Evolutionary conservation across 2,888 invertebrate genomes (phyloP).

Genomic region (Trichopria drosophilae): DNA sequence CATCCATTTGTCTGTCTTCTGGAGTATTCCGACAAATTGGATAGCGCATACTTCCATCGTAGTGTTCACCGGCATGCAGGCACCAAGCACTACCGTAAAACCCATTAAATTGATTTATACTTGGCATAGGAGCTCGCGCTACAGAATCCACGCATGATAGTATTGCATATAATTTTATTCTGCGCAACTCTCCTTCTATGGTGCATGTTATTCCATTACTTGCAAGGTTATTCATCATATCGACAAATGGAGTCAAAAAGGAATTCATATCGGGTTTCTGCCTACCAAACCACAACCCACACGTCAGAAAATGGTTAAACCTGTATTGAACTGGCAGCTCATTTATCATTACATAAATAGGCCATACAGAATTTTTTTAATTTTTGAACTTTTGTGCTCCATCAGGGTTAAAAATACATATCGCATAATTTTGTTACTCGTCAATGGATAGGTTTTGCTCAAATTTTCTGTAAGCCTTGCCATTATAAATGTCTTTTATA

Average conservation of each 20-base stretch:
- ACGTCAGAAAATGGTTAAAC: not conserved
- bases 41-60: too few species aligned
- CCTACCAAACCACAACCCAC: not conserved
- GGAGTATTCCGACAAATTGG: conserved; percentile 10
- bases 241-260: not conserved
- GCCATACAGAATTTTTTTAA: conserved; percentile 1
- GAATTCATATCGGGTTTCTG: not conserved
- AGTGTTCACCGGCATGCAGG: conserved; percentile 15
- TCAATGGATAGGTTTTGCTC: not conserved
- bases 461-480: not conserved
- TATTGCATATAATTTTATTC: conserved; percentile 13
- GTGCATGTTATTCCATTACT: not conserved
- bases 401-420: not conserved
- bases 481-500: conserved; percentile 4
- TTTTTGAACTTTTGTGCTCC: too few species aligned
- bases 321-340: too few species aligned
- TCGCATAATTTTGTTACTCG: not conserved
- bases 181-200: too few species aligned
- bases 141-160: conserved; percentile 18
- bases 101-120: conserved; percentile 21
- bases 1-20: too few species aligned
- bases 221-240: conserved; percentile 1
- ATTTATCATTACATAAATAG: not conserved
- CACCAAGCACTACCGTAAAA: conserved; percentile 24
- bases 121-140: conserved; percentile 21